Conservation (phyloP, 2,797 vertebrate species). For the Pampus argenteus region DNA sequence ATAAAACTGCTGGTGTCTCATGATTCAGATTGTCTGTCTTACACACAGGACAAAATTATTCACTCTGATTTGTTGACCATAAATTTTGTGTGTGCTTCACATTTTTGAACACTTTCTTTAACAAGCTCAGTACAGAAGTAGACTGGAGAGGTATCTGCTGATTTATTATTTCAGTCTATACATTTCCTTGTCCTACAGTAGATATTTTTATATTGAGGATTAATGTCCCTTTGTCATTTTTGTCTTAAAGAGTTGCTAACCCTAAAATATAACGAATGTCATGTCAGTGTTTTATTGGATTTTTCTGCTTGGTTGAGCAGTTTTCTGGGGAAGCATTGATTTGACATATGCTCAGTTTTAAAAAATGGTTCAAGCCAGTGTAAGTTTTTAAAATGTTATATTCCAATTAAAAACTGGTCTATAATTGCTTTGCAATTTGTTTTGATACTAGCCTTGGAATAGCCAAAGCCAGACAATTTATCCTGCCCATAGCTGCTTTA, state of each 20-base stretch:
- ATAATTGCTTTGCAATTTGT: no score
- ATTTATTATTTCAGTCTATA: not conserved
- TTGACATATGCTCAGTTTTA: not conserved
- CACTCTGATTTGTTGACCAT: conserved; percentile 37
- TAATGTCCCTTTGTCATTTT: not conserved
- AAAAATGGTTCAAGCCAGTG: not conserved
- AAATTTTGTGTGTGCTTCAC: not conserved
- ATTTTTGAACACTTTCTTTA: conserved; percentile 5
- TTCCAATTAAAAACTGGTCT: not conserved
- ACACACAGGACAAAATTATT: conserved; percentile 25
- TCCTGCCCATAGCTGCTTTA: not conserved
- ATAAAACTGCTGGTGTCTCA: conserved; percentile 46
- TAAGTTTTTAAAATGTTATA: not conserved
- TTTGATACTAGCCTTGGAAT: not conserved
- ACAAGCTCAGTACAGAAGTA: not conserved
- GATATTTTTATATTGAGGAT: not conserved
- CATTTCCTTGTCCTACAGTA: not conserved
- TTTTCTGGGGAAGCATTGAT: not conserved
- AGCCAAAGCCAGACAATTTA: not conserved
- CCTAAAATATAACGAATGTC: no score
- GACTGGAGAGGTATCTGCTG: not conserved
- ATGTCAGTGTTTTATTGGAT: no score
- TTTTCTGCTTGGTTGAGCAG: no score
- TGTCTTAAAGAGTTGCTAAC: not conserved
- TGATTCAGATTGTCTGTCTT: conserved; percentile 32